Base-by-base conservation (phyloP, 2,888 invertebrate species). In the Chrysolina haemoptera region DNA sequence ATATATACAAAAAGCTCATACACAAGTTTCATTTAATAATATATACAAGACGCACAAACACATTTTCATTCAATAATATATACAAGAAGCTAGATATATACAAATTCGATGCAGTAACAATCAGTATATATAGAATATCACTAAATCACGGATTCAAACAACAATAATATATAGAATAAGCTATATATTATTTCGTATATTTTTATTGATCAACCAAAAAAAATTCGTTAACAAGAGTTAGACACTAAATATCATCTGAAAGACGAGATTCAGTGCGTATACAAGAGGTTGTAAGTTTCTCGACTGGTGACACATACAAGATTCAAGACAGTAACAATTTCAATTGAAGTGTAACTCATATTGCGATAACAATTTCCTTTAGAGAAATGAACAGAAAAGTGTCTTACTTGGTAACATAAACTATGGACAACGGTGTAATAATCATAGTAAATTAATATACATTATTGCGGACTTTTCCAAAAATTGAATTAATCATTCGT, bases 341-440 rank as follows among this genome's bases (percentile, higher is more conserved):
- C 50, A 50, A 18, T 50, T 18, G 9, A 10, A 50, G n/a, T 50
- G 10, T 18, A 50, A 50, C 1, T 14, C n/a, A 50, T 18, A 16
- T 50, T 50, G 18, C 18, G 18, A 50, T 16, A 50, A 16, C 2
- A 50, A 16, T 50, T 50, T n/a, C 3, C 5, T 50, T 50, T 18
- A 9, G 43, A 43, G 5, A 43, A 43, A 14, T 14, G 12, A 43
- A 14, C 43, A 14, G 43, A 43, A 9, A 14, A 43, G 1, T 14
- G 43, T 14, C 14, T 50, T 16, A 50, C 50, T 16, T 50, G 50
- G 18, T 50, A 50, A 50, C 50, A 50, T 50, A 43, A 43, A 43
- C 43, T 43, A 43, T 12, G 14, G 14, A 43, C 43, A 43, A 43
- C 43, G 9, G 8, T 43, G 12, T 9, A 43, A 12, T 1, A 1